Evolutionary conservation across 2,113 vertebrate species (phyloP), one percentile per base, ranked within the genome.

Genomic region (Ceyx cyanopectus): DNA sequence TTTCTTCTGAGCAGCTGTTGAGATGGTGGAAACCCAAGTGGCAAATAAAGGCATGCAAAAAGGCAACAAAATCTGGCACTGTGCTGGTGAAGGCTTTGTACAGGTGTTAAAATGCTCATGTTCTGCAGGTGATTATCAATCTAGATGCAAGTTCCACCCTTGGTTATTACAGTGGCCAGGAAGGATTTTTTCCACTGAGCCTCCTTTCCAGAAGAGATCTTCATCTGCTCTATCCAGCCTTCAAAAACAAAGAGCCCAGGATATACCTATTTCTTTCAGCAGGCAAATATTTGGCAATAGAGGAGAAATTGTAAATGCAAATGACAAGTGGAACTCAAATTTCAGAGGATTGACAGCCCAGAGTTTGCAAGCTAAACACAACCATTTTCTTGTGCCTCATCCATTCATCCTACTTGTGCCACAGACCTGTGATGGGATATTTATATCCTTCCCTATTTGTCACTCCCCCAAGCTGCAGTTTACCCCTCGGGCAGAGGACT

Each of bases 391-490:
- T 82, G 58, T 40, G 40, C n/a, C 43, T 92, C 58, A 54, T 76
- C 27, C 63, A 34, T 87, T 88, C 5, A 1, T 70, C 48, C 51
- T 60, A 32, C 26, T 61, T 63, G 57, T 61, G 77, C 56, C 79
- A 85, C 43, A 63, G 56, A 73, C n/a, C 40, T 69, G 29, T 53
- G 67, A 84, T 12, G 34, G 62, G 30, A 14, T 60, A 76, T 82
- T 87, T 85, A 85, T 82, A 86, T 23, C 87, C 50, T 63, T 72
- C 79, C 79, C 6, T 80, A 53, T 77, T 77, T 92, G 81, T 74
- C 92, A 85, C 58, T 91, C 30, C 37, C 56, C 24, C 56, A 20
- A 46, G 81, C 45, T 69, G 46, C 77, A 85, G 46, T 43, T 92
- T 66, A 73, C n/a, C 66, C 37, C 37, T 80, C 0, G 2, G 61